Conservation (phyloP, 2,888 invertebrate genomes). For the Meteorus colon region DNA sequence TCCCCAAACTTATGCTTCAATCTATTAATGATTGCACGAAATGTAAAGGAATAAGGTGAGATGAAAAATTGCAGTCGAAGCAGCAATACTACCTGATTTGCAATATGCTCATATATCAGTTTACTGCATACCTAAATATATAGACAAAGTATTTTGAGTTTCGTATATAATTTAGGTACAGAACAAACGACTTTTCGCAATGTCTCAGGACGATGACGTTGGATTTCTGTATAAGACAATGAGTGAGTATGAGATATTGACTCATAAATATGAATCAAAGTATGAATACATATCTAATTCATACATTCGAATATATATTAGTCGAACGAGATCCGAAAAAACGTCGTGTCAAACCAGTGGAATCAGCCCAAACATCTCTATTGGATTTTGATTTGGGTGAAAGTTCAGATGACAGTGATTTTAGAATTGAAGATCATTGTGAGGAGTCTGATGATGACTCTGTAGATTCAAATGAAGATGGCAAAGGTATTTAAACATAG, state of each 20-base stretch:
- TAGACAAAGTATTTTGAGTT: neutral
- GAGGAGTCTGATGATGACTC: constrained; percentile 87
- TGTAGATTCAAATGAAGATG: constrained; percentile 81
- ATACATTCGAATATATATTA: constrained; percentile 56
- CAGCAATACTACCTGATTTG: no score
- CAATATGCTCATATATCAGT: neutral
- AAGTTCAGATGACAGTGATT: constrained; percentile 96
- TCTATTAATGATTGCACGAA: no score
- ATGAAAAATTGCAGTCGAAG: neutral
- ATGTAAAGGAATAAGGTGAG: neutral
- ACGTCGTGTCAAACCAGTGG: constrained; percentile 86
- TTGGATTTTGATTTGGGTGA: constrained; percentile 90
- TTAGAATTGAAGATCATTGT: constrained; percentile 89
- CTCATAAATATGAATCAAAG: constrained; percentile 1
- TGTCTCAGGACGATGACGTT: constrained; percentile 71
- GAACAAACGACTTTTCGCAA: constrained; percentile 46
- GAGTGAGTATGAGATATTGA: constrained; percentile 63
- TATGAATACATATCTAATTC: constrained; percentile 32
- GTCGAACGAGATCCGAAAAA: constrained; percentile 86
- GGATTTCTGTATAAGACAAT: constrained; percentile 72
- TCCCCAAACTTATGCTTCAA: no score
- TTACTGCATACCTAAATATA: neutral
- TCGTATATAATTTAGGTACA: neutral
- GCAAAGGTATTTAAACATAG: constrained; percentile 73
- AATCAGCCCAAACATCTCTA: constrained; percentile 81